These are phyloP conservation scores for Hyperoodon ampullatus DNA, from an alignment of 2,113 vertebrate genomes.

Conservation along the genomic window DNA sequence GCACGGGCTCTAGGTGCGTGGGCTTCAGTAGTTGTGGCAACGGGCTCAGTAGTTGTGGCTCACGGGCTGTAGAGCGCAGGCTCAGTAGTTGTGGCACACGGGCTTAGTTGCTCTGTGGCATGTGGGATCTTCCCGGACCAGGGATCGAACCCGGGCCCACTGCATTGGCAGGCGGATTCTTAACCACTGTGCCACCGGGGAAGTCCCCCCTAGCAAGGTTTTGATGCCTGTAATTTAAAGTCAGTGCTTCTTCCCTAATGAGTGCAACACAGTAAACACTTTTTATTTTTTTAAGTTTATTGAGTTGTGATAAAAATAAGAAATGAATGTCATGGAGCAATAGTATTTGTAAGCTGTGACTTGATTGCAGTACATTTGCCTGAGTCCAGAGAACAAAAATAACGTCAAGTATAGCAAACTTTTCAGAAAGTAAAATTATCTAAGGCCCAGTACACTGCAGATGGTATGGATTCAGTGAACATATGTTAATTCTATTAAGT, in stretches of 20 bases:
- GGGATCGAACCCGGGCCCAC: too few species aligned
- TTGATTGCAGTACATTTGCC: conserved; percentile 24
- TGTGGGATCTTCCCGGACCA: too few species aligned
- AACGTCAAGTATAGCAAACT: neutral
- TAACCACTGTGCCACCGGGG: too few species aligned
- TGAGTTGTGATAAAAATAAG: conserved; percentile 35
- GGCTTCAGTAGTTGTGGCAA: too few species aligned
- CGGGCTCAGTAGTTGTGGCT: too few species aligned
- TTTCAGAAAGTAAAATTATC: neutral
- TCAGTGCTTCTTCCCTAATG: neutral
- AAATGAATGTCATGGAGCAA: neutral
- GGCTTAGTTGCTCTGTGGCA: too few species aligned
- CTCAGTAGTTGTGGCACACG: rapidly evolving
- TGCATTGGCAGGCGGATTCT: too few species aligned
- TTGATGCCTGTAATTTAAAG: neutral
- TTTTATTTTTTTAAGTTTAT: conserved; percentile 19
- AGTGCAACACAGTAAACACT: neutral
- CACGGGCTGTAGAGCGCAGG: too few species aligned
- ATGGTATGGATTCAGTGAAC: neutral
- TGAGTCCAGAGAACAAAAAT: neutral
- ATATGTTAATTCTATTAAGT: neutral
- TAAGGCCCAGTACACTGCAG: neutral
- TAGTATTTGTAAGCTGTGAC: neutral
- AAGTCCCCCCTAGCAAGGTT: too few species aligned
- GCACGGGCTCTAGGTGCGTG: too few species aligned